Evolutionary conservation across 2,888 invertebrate species (phyloP), one percentile per base, ranked within the genome.

Genomic region (Deilephila elpenor): DNA sequence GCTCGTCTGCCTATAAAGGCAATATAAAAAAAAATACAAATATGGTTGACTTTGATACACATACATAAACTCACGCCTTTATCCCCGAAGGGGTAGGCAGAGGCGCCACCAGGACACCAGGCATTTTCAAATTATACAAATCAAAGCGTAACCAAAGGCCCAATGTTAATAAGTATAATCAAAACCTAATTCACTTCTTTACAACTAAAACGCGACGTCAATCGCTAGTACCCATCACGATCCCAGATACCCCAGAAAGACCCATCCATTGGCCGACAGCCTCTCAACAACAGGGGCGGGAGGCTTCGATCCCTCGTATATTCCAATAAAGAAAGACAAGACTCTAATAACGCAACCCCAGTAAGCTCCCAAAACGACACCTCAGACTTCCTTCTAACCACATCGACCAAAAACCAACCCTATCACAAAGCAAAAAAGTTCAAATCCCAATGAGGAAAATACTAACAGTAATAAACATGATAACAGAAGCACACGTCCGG

Each of bases 281-380:
- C 25, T 25, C 51, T 51, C 51, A 25, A 25, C 51, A 5, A 11
- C 51, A 51, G 25, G 25, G 25, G 53, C 56, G 37, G 64, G 14
- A 32, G 77, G n/a, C 6, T 25, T 76, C 79, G 81, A 75, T 82
- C 86, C 83, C 85, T 87, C 90, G 87, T 90, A 92, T 89, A 90
- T 90, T 90, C 90, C 90, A 92, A 92, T 91, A 92, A 91, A 91
- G 90, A 90, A 91, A 86, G 91, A 91, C 91, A 91, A 89, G 88
- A 82, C 89, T 88, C 88, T 89, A 91, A 92, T 92, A 92, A 90
- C 89, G 84, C 86, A 89, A 87, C 89, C 90, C 89, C 77, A 89
- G 86, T 89, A 91, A 91, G 89, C 90, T 88, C 88, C 89, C 89
- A 84, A 88, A 89, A 90, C 90, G 90, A 90, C 91, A 91, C 91